A percentile compares a stretch with the other conserved stretches of the same genome.
Evolutionary conservation across 1,140 invertebrate genomes (phyloP).

Genomic region (Mesaphorura yosii): DNA sequence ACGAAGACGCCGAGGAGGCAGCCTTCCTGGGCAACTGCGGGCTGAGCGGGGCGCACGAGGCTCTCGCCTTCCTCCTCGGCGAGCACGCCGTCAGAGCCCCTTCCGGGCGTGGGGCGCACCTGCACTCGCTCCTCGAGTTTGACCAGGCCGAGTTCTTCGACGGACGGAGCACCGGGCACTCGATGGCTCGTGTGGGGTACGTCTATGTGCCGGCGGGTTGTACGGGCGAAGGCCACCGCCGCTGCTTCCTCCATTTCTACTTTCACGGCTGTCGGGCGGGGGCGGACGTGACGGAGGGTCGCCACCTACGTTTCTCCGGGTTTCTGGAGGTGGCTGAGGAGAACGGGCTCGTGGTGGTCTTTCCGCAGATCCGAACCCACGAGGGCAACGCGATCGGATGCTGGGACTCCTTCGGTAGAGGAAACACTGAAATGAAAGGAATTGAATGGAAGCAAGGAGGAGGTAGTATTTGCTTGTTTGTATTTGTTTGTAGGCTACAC

Average conservation of each 20-base stretch:
- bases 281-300: not conserved
- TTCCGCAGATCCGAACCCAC: not conserved
- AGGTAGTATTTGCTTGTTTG: not conserved
- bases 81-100: not conserved
- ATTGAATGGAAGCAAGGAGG: not conserved
- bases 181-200: constrained; percentile 15
- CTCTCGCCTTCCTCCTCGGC: constrained; percentile 8
- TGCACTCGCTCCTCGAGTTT: not conserved
- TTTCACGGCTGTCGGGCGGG: constrained; percentile 21
- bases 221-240: not conserved
- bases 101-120: not conserved
- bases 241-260: constrained; percentile 17
- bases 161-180: not conserved
- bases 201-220: constrained; percentile 12
- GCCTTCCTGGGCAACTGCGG: constrained; percentile 11
- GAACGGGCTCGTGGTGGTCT: constrained; percentile 3
- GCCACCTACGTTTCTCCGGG: not conserved
- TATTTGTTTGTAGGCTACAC: not conserved
- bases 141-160: constrained; percentile 20
- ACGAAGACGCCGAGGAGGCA: not conserved
- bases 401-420: constrained; percentile 14
- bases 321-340: constrained; percentile 6
- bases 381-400: not conserved
- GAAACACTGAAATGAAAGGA: not conserved
- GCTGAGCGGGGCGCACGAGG: constrained; percentile 6